phyloP scores from a whole-genome alignment of 2,888 invertebrate species.

The Sarcophaga subvicina region DNA sequence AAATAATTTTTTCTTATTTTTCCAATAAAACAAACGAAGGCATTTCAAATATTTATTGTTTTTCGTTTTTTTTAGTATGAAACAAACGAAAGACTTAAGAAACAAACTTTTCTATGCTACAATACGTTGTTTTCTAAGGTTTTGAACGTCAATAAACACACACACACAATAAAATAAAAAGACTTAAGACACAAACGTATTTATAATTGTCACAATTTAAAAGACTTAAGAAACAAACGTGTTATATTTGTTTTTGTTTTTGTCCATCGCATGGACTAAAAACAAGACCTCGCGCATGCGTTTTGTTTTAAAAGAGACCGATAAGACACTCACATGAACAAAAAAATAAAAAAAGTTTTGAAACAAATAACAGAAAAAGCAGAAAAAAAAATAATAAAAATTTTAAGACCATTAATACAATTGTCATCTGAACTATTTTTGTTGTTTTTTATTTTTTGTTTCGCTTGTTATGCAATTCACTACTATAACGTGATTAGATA shows the following conservation, averaged over 20 bases:
- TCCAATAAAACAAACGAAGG: neutral
- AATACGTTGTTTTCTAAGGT: no score
- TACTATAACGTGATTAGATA: constrained; percentile 50
- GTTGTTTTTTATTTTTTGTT: neutral
- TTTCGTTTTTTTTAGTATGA: neutral
- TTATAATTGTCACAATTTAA: no score
- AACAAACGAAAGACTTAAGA: neutral
- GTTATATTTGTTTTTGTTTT: neutral
- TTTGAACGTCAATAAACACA: no score
- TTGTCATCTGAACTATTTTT: constrained; percentile 53
- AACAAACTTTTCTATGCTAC: neutral
- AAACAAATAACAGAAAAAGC: neutral
- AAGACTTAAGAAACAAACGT: neutral
- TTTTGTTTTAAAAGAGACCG: neutral
- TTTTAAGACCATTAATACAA: constrained; percentile 12
- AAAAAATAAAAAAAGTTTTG: no score
- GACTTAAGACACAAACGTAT: no score
- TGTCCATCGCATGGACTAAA: neutral
- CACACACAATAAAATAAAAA: no score
- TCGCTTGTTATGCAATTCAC: constrained; percentile 49
- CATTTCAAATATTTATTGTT: neutral
- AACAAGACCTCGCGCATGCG: neutral
- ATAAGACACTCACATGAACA: neutral
- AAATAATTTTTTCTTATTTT: neutral
- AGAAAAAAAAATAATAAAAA: neutral